These are phyloP conservation scores for Chionoecetes opilio DNA, from an alignment of 1,140 invertebrate genomes.

Conservation along the genomic window DNA sequence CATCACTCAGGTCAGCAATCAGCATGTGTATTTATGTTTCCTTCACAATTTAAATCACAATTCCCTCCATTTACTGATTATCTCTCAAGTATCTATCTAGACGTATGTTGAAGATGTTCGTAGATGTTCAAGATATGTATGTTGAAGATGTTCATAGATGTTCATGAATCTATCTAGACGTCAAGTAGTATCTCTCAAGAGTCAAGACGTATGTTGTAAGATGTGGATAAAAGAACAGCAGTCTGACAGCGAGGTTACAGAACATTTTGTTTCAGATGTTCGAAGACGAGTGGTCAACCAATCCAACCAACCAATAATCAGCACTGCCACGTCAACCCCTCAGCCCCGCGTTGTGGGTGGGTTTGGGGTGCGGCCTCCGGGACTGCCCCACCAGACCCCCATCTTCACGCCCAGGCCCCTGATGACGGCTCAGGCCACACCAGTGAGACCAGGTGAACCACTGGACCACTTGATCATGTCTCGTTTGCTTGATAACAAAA, in stretches of 20 bases:
- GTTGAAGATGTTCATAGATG: too few species aligned
- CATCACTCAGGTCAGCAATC: conserved; percentile 45
- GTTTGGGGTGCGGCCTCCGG: conserved; percentile 10
- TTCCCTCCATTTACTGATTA: neutral
- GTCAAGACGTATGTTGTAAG: neutral
- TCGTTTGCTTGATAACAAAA: too few species aligned
- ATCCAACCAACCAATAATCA: too few species aligned
- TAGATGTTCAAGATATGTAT: too few species aligned
- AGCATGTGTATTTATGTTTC: neutral
- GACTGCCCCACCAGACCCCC: conserved; percentile 63
- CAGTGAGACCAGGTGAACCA: conserved; percentile 61
- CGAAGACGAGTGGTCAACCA: conserved; percentile 59
- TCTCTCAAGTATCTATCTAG: too few species aligned
- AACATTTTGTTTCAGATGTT: conserved; percentile 44
- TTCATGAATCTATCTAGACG: too few species aligned
- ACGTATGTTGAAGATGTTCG: neutral
- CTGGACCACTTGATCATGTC: too few species aligned
- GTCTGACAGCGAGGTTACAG: neutral
- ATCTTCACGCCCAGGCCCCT: conserved; percentile 53
- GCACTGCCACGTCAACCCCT: neutral
- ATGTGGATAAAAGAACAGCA: neutral
- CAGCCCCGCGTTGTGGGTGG: neutral
- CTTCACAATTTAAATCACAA: too few species aligned
- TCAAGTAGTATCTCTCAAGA: too few species aligned
- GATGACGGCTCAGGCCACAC: conserved; percentile 33